Evolutionary conservation across 2,797 vertebrate species (phyloP).

Genomic region (Brachyalestes nurse): DNA sequence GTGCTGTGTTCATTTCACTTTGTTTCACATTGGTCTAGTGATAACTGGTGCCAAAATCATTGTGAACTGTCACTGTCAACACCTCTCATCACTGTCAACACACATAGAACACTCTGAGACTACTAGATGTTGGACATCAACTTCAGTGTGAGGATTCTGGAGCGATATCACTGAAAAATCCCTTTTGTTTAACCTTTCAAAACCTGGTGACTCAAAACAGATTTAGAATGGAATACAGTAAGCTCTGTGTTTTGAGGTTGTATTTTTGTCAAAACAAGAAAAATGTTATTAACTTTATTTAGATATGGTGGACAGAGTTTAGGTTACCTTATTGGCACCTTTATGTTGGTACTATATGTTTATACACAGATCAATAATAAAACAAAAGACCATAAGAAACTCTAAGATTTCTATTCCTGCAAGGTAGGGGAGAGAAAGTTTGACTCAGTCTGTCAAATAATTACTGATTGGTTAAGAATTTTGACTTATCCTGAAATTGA

Average conservation of each 20-base stretch:
- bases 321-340: neutral
- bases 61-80: conserved; percentile 12
- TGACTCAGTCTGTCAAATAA: too few species aligned
- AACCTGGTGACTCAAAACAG: too few species aligned
- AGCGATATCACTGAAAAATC: too few species aligned
- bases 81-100: conserved; percentile 27
- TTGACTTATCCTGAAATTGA: too few species aligned
- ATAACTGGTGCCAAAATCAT: neutral
- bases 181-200: too few species aligned
- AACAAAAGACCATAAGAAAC: neutral
- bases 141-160: neutral
- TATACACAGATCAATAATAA: conserved; percentile 9
- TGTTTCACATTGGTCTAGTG: neutral
- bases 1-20: too few species aligned
- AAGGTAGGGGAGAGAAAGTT: too few species aligned
- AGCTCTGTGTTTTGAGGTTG: neutral
- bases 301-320: too few species aligned
- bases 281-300: too few species aligned
- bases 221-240: neutral
- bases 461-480: too few species aligned
- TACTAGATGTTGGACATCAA: neutral
- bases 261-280: too few species aligned
- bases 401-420: neutral
- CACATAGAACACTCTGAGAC: neutral
- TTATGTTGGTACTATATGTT: neutral